These are phyloP conservation scores for human DNA, from an alignment of 2,113 vertebrate species.

Conservation along the genomic window DNA sequence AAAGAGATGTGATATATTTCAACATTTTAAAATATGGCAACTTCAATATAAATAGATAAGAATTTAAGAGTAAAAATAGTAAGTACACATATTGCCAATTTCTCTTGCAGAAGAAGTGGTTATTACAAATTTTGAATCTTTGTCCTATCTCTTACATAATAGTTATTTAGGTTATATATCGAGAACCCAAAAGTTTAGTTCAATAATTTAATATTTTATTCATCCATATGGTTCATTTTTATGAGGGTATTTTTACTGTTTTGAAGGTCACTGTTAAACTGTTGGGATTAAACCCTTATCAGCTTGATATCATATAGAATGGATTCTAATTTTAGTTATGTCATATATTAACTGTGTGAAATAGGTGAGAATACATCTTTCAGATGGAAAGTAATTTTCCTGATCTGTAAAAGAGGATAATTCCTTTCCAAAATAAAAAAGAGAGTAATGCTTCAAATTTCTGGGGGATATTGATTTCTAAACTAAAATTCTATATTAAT, in stretches of 20 bases:
- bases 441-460: background rate
- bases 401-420: background rate
- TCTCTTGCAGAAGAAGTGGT: background rate
- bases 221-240: background rate
- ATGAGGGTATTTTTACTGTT: constrained; percentile 10
- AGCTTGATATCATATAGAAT: background rate
- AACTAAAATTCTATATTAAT: background rate
- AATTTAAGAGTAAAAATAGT: constrained; percentile 1
- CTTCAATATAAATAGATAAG: constrained; percentile 3
- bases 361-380: background rate
- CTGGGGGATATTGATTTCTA: background rate
- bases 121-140: constrained; percentile 13
- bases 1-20: background rate
- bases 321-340: background rate
- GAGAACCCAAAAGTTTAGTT: background rate
- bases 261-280: constrained; percentile 17
- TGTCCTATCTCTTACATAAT: background rate
- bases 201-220: too few species aligned
- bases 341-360: background rate
- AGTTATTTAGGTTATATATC: constrained; percentile 5
- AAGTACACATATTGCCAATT: background rate
- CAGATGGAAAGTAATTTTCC: background rate
- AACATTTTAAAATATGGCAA: background rate
- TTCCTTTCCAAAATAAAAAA: background rate
- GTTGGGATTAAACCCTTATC: background rate